A percentile compares a stretch with the other conserved stretches of the same genome.
These are phyloP conservation scores for Spodoptera picta DNA, from an alignment of 2,888 invertebrate species.

Conservation along the genomic window DNA sequence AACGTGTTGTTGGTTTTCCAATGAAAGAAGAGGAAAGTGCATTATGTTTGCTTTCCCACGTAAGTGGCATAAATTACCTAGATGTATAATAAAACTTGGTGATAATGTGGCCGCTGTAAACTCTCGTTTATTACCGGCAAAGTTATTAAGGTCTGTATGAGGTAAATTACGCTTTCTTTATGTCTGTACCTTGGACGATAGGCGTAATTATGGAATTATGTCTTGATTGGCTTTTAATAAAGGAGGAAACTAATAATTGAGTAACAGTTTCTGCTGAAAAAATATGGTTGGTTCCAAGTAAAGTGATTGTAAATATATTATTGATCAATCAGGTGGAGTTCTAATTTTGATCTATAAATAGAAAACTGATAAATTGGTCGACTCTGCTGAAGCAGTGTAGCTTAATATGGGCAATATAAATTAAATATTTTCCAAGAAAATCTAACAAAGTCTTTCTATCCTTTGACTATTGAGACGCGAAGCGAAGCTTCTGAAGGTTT, in stretches of 20 bases:
- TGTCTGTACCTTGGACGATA: no score
- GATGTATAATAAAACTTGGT: conserved; percentile 33
- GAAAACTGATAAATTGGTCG: no score
- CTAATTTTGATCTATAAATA: no score
- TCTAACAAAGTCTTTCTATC: conserved; percentile 31
- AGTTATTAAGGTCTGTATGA: no score
- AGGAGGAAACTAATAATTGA: no score
- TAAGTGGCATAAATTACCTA: conserved; percentile 26
- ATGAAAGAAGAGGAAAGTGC: conserved; percentile 48
- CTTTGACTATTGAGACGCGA: conserved; percentile 38
- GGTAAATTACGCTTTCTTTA: no score
- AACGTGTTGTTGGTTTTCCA: conserved; percentile 28
- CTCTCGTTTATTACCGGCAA: conserved; percentile 14
- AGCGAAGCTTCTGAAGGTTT: conserved; percentile 42
- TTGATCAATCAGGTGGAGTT: no score
- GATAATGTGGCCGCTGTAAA: conserved; percentile 34
- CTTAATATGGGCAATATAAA: conserved; percentile 1
- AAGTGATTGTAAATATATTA: no score
- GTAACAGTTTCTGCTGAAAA: no score
- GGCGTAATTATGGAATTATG: no score
- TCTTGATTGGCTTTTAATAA: no score
- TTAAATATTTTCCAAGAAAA: conserved; percentile 29
- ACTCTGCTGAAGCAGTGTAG: neutral
- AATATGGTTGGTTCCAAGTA: no score
- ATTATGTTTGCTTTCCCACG: conserved; percentile 44